Evolutionary conservation across 2,888 invertebrate genomes (phyloP).

Genomic region (Cordilura impudica): DNA sequence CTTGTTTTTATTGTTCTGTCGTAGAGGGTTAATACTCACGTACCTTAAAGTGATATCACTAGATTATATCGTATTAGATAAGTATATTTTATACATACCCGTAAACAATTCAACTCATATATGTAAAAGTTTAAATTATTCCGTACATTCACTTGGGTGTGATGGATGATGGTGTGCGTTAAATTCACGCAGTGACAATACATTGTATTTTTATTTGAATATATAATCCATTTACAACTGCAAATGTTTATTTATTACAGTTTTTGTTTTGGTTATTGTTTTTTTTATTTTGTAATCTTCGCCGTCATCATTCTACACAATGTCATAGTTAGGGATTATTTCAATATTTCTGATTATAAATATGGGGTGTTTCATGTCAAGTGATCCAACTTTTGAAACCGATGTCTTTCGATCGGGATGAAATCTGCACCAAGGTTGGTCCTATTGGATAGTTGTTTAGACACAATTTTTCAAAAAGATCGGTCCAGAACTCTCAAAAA

Average conservation of each 20-base stretch:
- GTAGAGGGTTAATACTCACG: no score
- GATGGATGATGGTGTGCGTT: neutral
- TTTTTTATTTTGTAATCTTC: conserved; percentile 14
- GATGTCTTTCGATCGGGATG: no score
- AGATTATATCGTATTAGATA: conserved; percentile 3
- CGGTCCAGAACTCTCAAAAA: no score
- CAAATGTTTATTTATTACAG: conserved; percentile 32
- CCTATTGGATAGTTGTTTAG: no score
- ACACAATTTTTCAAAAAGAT: no score
- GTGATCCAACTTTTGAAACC: no score
- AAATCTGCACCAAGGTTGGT: no score
- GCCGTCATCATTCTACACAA: neutral
- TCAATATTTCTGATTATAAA: conserved; percentile 27
- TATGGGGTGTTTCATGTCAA: no score
- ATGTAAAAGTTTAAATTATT: neutral
- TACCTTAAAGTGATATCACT: conserved; percentile 27
- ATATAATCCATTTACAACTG: conserved; percentile 44
- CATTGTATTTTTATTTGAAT: neutral
- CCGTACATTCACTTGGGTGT: neutral
- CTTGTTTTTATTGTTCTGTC: no score
- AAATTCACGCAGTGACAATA: conserved; percentile 13
- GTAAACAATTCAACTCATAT: neutral
- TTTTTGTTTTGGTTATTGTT: conserved; percentile 19
- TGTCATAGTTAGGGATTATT: conserved; percentile 21
- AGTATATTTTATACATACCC: neutral